A percentile compares a stretch with the other conserved stretches of the same genome.
These are phyloP conservation scores for Chiroxiphia lanceolata DNA, from an alignment of 2,797 vertebrate species.

Conservation along the genomic window DNA sequence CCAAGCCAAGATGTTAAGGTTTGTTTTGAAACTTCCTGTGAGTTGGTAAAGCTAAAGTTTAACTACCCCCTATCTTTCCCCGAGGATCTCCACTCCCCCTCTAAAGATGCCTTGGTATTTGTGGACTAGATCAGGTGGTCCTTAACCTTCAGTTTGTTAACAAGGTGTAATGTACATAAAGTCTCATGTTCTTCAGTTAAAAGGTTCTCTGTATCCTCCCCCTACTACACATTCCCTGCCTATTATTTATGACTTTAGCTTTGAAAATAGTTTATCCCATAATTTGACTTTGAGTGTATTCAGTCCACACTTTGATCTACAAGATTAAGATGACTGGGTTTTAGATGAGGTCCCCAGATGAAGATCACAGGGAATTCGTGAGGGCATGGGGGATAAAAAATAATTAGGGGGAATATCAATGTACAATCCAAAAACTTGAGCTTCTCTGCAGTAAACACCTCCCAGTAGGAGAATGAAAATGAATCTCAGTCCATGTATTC, in stretches of 20 bases:
- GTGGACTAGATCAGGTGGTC: not conserved
- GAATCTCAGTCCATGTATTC: conserved; percentile 11
- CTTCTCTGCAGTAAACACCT: conserved; percentile 14
- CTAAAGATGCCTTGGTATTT: not conserved
- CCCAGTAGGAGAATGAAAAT: conserved; percentile 32
- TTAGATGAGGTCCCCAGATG: conserved; percentile 9
- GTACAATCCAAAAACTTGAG: not conserved
- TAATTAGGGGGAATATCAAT: conserved; percentile 18
- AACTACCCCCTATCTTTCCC: not conserved
- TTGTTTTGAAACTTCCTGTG: not conserved
- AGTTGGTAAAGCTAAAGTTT: not conserved
- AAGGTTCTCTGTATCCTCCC: not conserved
- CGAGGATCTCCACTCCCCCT: not conserved
- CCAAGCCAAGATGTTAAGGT: not conserved
- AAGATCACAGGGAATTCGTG: conserved; percentile 28
- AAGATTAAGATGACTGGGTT: not conserved
- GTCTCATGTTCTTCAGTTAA: not conserved
- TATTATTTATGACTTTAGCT: conserved; percentile 9
- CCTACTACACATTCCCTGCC: not conserved
- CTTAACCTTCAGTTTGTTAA: not conserved
- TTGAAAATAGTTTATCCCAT: conserved; percentile 21
- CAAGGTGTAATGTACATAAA: not conserved
- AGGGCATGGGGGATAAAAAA: conserved; percentile 6
- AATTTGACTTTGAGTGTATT: conserved; percentile 12
- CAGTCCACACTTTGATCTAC: conserved; percentile 21